A percentile compares a stretch with the other conserved stretches of the same genome.
Evolutionary conservation across 2,797 vertebrate species (phyloP).

Genomic region (Notamacropus eugenii): DNA sequence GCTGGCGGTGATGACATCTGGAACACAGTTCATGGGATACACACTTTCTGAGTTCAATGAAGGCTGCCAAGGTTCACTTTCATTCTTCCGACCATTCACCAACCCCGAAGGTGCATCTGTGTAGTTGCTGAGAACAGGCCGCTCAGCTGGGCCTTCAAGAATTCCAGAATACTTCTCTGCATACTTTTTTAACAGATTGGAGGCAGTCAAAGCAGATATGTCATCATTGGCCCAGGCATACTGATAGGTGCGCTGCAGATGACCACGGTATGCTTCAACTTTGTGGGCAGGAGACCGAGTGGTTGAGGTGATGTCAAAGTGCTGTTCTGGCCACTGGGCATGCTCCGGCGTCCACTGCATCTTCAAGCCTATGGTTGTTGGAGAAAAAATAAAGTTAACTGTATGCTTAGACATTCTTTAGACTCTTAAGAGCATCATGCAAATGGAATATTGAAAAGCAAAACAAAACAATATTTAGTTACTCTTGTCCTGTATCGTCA

Average conservation of each 20-base stretch:
- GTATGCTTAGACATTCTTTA: constrained; percentile 32
- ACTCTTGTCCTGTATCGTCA: neutral
- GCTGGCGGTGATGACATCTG: constrained; percentile 95
- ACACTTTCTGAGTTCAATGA: constrained; percentile 91
- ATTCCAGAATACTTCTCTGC: constrained; percentile 99
- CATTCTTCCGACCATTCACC: constrained; percentile 96
- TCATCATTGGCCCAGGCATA: constrained; percentile 99
- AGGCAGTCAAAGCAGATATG: constrained; percentile 98
- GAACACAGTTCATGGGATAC: constrained; percentile 98
- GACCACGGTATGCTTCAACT: constrained; percentile 97
- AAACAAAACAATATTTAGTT: neutral
- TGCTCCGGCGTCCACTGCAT: constrained; percentile 99
- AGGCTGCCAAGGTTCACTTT: constrained; percentile 96
- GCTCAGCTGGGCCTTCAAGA: constrained; percentile 95
- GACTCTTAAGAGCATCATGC: neutral
- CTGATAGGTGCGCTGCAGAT: constrained; percentile 98
- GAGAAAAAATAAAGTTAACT: constrained; percentile 70
- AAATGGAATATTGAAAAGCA: neutral
- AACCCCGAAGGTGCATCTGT: constrained; percentile 92
- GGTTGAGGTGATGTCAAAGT: constrained; percentile 99
- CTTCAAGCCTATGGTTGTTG: constrained; percentile 94
- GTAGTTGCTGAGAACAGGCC: constrained; percentile 95
- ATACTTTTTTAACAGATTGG: constrained; percentile 98
- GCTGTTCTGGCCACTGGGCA: constrained; percentile 99
- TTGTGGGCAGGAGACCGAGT: constrained; percentile 99